Evolutionary conservation across 2,888 invertebrate species (phyloP), one percentile per base, ranked within the genome.

Genomic region (Lithophane semibrunnea): DNA sequence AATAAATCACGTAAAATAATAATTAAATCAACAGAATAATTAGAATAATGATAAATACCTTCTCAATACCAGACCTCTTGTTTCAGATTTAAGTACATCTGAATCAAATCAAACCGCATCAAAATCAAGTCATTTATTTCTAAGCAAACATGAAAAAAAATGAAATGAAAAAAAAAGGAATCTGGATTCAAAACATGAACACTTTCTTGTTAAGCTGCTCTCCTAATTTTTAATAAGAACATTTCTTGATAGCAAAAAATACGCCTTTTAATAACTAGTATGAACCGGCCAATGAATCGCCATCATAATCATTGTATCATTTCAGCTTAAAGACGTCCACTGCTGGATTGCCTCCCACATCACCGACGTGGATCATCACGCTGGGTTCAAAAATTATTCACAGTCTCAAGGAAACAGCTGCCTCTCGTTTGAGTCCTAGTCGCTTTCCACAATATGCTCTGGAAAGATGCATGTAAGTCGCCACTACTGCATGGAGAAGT

Each of bases 271-370:
- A 13, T 58, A 24, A 12, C 13, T 58, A 58, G 1, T 16, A 2
- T 58, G 13, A 58, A 24, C 1, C 13, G 13, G 24, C 24, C 13
- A 58, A 58, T 24, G 5, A n/a, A 58, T 58, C 8, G 7, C 58
- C 7, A 58, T 24, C 24, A 24, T n/a, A 4, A 56, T 56, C 1
- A 13, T 24, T 58, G 12, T 1, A 56, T n/a, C 1, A 56, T 12
- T n/a, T 54, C 10, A 54, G 10, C 1, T 9, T 0, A 9, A 54
- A 21, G 21, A 54, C 52, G 8, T 54, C 8, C 9, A n/a, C 12
- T n/a, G n/a, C n/a, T 56, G 56, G 1, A 3, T 3, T 4, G 10
- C 54, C 1, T 3, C 10, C n/a, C n/a, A 1, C 12, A 54, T 0
- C 56, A 0, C 5, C 56, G 12, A 1, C 56, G 13, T n/a, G 2